phyloP scores from a whole-genome alignment of 2,113 vertebrate genomes.

The Daubentonia madagascariensis region DNA sequence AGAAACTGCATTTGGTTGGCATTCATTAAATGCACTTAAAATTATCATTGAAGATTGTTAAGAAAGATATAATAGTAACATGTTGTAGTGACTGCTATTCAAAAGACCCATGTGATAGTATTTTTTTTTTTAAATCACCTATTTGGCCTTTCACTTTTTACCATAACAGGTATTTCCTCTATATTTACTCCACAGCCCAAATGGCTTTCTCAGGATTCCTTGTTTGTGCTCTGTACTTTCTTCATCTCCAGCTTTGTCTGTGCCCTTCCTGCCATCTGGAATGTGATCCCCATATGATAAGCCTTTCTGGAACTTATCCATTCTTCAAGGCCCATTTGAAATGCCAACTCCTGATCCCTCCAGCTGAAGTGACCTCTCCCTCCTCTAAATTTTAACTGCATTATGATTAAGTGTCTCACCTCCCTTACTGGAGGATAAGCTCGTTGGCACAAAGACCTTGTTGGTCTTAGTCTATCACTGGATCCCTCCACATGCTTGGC shows the following conservation, averaged over 20 bases:
- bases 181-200: background rate
- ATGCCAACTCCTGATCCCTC: background rate
- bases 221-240: background rate
- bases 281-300: slow-evolving; percentile 17
- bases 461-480: background rate
- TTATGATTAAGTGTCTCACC: background rate
- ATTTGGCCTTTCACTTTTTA: slow-evolving; percentile 11
- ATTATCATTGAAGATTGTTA: background rate
- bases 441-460: background rate
- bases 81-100: background rate
- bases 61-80: background rate
- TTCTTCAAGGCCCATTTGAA: slow-evolving; percentile 30
- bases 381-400: background rate
- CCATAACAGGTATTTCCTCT: background rate
- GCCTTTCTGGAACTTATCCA: background rate
- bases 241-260: background rate
- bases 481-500: background rate
- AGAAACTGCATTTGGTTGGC: background rate
- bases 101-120: background rate
- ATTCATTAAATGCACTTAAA: background rate
- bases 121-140: background rate
- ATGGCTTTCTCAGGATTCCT: background rate
- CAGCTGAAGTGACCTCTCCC: background rate
- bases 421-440: background rate
- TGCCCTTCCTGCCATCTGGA: background rate